phyloP scores from a whole-genome alignment of 2,797 vertebrate genomes.

The Capromys pilorides region DNA sequence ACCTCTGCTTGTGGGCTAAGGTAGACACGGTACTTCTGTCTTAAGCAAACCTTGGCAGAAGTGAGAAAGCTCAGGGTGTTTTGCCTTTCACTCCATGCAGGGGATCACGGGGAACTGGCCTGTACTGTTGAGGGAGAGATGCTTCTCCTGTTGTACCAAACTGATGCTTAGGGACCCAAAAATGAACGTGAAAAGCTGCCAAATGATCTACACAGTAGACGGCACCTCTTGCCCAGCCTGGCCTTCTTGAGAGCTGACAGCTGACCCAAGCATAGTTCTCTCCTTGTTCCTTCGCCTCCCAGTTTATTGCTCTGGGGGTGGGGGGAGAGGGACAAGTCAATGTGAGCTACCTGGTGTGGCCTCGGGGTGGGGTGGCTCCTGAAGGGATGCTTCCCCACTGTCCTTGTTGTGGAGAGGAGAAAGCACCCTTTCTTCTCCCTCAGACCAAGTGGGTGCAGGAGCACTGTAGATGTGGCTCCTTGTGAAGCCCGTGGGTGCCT shows the following conservation, averaged over 20 bases:
- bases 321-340: neutral
- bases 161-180: neutral
- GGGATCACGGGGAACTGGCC: fast-evolving
- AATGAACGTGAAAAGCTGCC: neutral
- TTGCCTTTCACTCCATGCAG: neutral
- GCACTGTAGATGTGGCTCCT: neutral
- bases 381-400: neutral
- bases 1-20: neutral
- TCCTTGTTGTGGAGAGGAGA: neutral
- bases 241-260: neutral
- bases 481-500: neutral
- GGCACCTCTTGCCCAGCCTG: neutral
- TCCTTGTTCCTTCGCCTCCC: fast-evolving
- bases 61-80: neutral
- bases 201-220: neutral
- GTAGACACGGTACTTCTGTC: too few species aligned
- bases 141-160: neutral
- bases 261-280: fast-evolving
- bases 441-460: too few species aligned
- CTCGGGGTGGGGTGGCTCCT: neutral
- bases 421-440: neutral
- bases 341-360: neutral
- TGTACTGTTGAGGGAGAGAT: neutral
- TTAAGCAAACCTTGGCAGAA: neutral
- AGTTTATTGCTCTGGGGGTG: neutral